Evolutionary conservation across 2,797 vertebrate species (phyloP).

Genomic region (Fundulus diaphanus): DNA sequence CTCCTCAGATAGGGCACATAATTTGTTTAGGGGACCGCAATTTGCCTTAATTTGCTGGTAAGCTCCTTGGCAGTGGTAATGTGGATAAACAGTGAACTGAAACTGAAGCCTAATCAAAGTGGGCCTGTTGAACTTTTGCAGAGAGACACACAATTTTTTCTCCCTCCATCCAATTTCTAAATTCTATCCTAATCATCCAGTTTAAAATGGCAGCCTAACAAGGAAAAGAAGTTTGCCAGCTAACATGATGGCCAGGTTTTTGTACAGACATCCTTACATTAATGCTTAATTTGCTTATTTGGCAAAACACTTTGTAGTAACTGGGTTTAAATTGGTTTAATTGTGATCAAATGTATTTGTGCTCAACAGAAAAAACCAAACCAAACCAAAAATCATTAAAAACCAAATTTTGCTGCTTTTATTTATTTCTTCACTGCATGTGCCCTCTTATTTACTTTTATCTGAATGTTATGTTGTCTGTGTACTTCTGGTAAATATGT

Average conservation of each 20-base stretch:
- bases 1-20: constrained; percentile 81
- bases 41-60: constrained; percentile 79
- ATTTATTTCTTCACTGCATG: too few relatives aligned
- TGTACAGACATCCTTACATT: constrained; percentile 24
- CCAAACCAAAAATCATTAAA: too few relatives aligned
- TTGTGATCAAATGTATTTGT: constrained; percentile 11
- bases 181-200: constrained; percentile 43
- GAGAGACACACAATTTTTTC: constrained; percentile 17
- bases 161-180: constrained; percentile 12
- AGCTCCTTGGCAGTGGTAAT: constrained; percentile 76
- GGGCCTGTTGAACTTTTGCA: constrained; percentile 51
- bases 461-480: too few relatives aligned
- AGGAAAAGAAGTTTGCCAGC: constrained; percentile 33
- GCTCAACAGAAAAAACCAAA: too few relatives aligned
- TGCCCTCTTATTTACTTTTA: too few relatives aligned
- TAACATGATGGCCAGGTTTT: constrained; percentile 56
- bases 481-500: too few relatives aligned
- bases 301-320: constrained; percentile 8
- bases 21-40: constrained; percentile 81
- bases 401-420: too few relatives aligned
- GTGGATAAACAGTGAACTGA: constrained; percentile 75
- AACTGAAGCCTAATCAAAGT: constrained; percentile 65
- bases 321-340: constrained; percentile 16
- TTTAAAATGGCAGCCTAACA: constrained; percentile 50
- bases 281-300: constrained; percentile 18